Conservation (phyloP, 2,113 vertebrate species). For the Papio anubis region DNA sequence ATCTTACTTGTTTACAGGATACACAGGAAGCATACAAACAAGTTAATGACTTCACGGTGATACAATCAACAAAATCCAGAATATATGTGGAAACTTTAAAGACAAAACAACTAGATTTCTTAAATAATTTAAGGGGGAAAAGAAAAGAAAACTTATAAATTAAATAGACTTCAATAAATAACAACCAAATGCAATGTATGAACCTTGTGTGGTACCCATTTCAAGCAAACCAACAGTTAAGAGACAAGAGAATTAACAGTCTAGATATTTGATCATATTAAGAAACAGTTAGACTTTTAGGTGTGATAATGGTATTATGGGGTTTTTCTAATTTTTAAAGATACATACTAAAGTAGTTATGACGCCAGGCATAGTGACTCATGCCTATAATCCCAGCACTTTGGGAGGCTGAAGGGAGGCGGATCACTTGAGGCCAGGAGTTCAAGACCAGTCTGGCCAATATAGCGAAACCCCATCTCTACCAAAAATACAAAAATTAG, state of each 20-base stretch:
- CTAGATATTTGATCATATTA: conserved; percentile 18
- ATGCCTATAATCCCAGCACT: too few species aligned
- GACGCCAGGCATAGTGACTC: too few species aligned
- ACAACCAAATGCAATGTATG: conserved; percentile 32
- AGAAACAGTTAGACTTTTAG: not conserved
- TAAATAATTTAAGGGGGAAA: conserved; percentile 42
- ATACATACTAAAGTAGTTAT: conserved; percentile 13
- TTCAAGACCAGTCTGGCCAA: too few species aligned
- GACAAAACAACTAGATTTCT: conserved; percentile 46
- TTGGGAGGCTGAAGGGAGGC: too few species aligned
- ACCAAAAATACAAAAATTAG: too few species aligned
- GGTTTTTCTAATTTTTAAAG: conserved; percentile 38
- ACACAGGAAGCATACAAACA: not conserved
- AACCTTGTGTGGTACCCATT: not conserved
- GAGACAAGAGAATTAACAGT: not conserved
- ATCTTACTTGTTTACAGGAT: not conserved
- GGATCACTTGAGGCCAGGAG: too few species aligned
- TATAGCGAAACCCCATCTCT: too few species aligned
- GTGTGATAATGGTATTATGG: not conserved
- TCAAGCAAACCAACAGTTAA: conserved; percentile 43
- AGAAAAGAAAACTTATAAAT: not conserved
- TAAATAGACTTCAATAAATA: conserved; percentile 15
- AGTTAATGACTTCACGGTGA: conserved; percentile 27
- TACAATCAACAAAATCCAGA: conserved; percentile 52
- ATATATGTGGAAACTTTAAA: not conserved